phyloP scores from a whole-genome alignment of 53 echinoderm and acorn worm genomes.

The Holothuria leucospilota region DNA sequence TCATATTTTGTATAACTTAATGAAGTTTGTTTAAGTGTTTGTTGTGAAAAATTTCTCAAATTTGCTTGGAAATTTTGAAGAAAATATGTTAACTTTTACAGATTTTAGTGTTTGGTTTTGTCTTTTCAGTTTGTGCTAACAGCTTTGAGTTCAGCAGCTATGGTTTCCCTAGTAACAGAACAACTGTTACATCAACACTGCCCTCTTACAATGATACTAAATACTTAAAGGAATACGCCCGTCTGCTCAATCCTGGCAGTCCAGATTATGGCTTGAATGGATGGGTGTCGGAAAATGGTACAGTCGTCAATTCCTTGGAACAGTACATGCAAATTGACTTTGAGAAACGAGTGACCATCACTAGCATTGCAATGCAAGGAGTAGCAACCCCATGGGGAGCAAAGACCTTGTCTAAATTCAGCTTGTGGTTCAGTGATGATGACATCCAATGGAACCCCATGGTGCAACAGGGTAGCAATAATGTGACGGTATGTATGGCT shows the following conservation, averaged over 20 bases:
- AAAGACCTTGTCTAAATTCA: slow-evolving; percentile 66
- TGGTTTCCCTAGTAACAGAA: slow-evolving; percentile 13
- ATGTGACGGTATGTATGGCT: slow-evolving; percentile 50
- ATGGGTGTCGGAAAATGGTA: slow-evolving; percentile 76
- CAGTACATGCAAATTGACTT: slow-evolving; percentile 81
- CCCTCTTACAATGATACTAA: slow-evolving; percentile 51
- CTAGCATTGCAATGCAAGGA: slow-evolving; percentile 80
- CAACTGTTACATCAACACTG: slow-evolving; percentile 30
- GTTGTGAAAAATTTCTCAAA: too few species aligned
- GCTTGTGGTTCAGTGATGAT: slow-evolving; percentile 79
- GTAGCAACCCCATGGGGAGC: slow-evolving; percentile 65
- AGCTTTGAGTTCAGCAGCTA: slow-evolving; percentile 2
- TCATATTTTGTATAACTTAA: too few species aligned
- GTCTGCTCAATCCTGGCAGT: slow-evolving; percentile 73
- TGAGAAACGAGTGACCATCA: slow-evolving; percentile 61
- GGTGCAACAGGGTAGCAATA: slow-evolving; percentile 63
- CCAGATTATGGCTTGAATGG: slow-evolving; percentile 65
- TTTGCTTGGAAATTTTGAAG: too few species aligned
- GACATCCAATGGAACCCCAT: slow-evolving; percentile 72
- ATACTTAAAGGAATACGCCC: slow-evolving; percentile 68
- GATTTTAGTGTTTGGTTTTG: background rate
- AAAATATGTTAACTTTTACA: background rate
- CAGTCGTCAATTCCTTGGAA: slow-evolving; percentile 67
- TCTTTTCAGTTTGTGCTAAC: background rate
- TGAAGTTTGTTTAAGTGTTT: too few species aligned